A percentile compares a stretch with the other conserved stretches of the same genome.
Conservation (phyloP, 2,113 vertebrate species). For the Thamnophis sirtalis region DNA sequence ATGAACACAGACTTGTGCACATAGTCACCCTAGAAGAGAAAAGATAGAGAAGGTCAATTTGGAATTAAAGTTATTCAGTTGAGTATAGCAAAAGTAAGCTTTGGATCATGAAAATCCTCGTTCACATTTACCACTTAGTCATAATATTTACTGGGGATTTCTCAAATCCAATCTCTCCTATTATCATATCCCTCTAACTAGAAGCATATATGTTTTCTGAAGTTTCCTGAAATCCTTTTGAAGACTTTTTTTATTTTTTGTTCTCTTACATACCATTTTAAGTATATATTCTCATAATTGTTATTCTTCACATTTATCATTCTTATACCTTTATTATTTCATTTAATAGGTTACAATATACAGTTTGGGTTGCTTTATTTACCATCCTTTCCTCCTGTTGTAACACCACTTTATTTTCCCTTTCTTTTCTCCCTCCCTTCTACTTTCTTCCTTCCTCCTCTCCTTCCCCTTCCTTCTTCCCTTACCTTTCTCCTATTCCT, state of each 20-base stretch:
- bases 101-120: background rate
- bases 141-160: background rate
- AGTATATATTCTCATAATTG: no score
- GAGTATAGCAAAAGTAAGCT: background rate
- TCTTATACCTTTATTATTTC: no score
- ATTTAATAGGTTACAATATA: no score
- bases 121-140: background rate
- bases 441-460: no score
- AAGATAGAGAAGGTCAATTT: background rate
- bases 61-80: background rate
- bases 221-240: background rate
- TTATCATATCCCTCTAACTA: background rate
- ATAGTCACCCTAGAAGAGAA: conserved; percentile 80
- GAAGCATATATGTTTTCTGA: background rate
- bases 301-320: no score
- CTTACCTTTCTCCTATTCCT: no score
- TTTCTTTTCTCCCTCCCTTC: no score
- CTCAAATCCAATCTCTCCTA: background rate
- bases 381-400: no score
- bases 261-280: no score
- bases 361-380: no score
- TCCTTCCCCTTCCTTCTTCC: no score
- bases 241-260: background rate
- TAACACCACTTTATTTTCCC: no score
- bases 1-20: conserved; percentile 99